phyloP scores from a whole-genome alignment of 1,140 invertebrate genomes.

The Pogonomyrmex barbatus region DNA sequence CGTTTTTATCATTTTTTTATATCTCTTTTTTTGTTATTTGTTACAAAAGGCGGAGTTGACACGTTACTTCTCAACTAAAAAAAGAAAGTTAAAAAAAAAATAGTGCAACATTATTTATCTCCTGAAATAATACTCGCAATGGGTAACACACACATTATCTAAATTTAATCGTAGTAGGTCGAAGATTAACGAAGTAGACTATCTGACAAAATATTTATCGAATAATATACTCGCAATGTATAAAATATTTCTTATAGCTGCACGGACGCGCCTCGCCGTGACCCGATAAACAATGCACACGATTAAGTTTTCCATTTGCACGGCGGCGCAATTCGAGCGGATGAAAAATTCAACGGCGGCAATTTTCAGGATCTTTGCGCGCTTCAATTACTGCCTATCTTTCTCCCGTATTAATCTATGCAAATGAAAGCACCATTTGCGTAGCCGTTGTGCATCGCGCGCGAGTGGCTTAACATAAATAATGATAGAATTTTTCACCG shows the following conservation, averaged over 20 bases:
- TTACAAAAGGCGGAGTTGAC: background rate
- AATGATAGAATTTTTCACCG: slow-evolving; percentile 30
- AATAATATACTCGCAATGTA: slow-evolving; percentile 25
- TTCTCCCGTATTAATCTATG: slow-evolving; percentile 54
- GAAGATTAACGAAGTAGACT: slow-evolving; percentile 39
- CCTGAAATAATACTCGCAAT: background rate
- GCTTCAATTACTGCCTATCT: slow-evolving; percentile 52
- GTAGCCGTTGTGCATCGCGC: slow-evolving; percentile 19
- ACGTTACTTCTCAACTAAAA: background rate
- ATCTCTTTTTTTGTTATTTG: background rate
- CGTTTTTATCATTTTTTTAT: background rate
- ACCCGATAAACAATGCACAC: slow-evolving; percentile 51
- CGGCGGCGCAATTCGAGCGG: slow-evolving; percentile 46
- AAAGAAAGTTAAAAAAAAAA: background rate
- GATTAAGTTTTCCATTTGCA: slow-evolving; percentile 61
- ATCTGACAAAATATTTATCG: slow-evolving; percentile 43
- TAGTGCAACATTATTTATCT: background rate
- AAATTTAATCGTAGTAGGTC: slow-evolving; percentile 31
- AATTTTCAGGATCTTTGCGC: slow-evolving; percentile 54
- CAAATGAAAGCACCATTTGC: slow-evolving; percentile 50
- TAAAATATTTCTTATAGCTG: slow-evolving; percentile 30
- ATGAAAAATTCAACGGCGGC: slow-evolving; percentile 44
- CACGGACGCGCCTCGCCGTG: background rate
- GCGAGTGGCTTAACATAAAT: slow-evolving; percentile 39
- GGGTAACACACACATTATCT: background rate